Evolutionary conservation across 2,888 invertebrate genomes (phyloP).

Genomic region (Xanthia icteritia): DNA sequence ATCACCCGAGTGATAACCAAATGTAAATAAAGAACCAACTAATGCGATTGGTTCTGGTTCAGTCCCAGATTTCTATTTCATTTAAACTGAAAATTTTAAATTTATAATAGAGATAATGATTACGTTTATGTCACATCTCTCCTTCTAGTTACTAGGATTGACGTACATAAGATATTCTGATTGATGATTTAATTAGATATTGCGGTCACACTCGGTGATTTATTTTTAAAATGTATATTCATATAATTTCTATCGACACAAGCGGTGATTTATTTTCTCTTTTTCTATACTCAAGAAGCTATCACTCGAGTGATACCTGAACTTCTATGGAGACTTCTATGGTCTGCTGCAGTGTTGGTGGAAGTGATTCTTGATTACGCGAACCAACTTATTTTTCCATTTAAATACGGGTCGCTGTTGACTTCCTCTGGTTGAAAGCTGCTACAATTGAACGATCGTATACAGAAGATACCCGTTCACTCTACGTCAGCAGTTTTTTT

Average conservation of each 20-base stretch:
- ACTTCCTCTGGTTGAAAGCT: not conserved
- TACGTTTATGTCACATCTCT: no score
- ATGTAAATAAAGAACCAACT: not conserved
- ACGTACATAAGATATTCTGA: not conserved
- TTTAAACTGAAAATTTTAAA: no score
- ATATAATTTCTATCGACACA: not conserved
- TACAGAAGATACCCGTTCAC: not conserved
- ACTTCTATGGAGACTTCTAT: not conserved
- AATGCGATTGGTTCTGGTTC: not conserved
- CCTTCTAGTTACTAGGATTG: not conserved
- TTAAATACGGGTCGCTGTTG: not conserved
- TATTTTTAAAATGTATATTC: not conserved
- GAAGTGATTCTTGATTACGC: not conserved
- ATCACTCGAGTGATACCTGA: not conserved
- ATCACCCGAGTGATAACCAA: not conserved
- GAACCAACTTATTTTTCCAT: not conserved
- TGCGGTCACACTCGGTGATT: not conserved
- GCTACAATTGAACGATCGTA: not conserved
- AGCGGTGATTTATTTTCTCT: not conserved
- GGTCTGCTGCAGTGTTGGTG: no score
- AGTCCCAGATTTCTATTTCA: not conserved
- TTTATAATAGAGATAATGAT: no score
- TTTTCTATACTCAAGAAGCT: not conserved
- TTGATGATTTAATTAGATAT: not conserved
- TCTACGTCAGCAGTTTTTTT: no score